A percentile compares a stretch with the other conserved stretches of the same genome.
phyloP scores from a whole-genome alignment of 2,797 vertebrate species.

The Betta splendens region DNA sequence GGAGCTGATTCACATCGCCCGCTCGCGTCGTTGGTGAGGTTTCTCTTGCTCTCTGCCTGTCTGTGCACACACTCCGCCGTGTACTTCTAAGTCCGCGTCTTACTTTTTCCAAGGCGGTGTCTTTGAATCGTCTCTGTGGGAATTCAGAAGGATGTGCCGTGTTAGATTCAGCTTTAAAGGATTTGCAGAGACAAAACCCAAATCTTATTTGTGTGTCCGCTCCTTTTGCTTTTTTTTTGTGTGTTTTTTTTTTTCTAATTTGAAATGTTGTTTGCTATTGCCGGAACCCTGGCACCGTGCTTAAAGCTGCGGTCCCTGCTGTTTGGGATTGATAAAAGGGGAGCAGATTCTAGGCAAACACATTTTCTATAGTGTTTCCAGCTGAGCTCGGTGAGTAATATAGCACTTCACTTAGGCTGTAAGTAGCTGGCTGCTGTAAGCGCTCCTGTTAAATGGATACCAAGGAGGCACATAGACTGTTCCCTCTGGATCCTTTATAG shows the following conservation, averaged over 20 bases:
- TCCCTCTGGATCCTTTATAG: slow-evolving; percentile 69
- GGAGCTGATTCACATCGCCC: slow-evolving; percentile 59
- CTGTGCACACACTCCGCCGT: slow-evolving; percentile 22
- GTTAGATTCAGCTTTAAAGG: slow-evolving; percentile 72
- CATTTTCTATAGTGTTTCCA: slow-evolving; percentile 77
- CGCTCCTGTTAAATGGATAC: slow-evolving; percentile 72
- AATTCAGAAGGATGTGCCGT: slow-evolving; percentile 56
- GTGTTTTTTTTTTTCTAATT: slow-evolving; percentile 40
- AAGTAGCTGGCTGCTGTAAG: slow-evolving; percentile 74
- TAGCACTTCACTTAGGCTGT: slow-evolving; percentile 66
- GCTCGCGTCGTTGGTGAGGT: no score
- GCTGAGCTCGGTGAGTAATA: slow-evolving; percentile 78
- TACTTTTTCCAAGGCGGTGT: slow-evolving; percentile 47
- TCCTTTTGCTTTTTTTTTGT: slow-evolving; percentile 44
- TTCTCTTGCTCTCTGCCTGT: slow-evolving; percentile 11
- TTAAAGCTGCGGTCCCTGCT: slow-evolving; percentile 75
- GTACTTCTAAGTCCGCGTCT: slow-evolving; percentile 44
- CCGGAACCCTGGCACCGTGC: slow-evolving; percentile 63
- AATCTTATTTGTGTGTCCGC: slow-evolving; percentile 76
- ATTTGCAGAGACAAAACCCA: slow-evolving; percentile 76
- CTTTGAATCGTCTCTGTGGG: slow-evolving; percentile 58
- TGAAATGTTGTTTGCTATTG: slow-evolving; percentile 71
- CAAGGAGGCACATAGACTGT: slow-evolving; percentile 60
- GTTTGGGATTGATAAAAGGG: slow-evolving; percentile 80
- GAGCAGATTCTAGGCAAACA: slow-evolving; percentile 75